These are phyloP conservation scores for Cephus cinctus DNA, from an alignment of 1,140 invertebrate genomes.

Conservation along the genomic window DNA sequence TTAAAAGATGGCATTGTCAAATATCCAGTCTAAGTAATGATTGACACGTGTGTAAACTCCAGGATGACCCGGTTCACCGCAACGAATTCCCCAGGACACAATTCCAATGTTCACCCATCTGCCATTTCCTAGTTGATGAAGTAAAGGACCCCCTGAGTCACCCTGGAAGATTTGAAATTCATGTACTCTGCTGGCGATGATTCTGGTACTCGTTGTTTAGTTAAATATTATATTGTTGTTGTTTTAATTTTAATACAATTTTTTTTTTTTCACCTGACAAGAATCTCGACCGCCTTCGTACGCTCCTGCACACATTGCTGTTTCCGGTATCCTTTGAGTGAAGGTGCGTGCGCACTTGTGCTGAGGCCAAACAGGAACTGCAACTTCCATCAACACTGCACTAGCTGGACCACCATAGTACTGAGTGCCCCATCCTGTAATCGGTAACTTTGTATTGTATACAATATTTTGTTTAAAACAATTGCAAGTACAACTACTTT, in stretches of 20 bases:
- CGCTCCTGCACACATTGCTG: constrained; percentile 70
- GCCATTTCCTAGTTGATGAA: constrained; percentile 67
- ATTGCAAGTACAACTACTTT: constrained; percentile 11
- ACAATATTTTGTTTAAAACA: constrained; percentile 2
- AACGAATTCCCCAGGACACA: constrained; percentile 77
- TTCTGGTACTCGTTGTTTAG: too few relatives aligned
- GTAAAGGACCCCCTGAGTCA: constrained; percentile 81
- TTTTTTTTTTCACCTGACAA: constrained; percentile 65
- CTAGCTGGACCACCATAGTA: constrained; percentile 69
- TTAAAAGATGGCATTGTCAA: constrained; percentile 62
- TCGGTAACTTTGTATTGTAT: not conserved
- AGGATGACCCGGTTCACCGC: constrained; percentile 66
- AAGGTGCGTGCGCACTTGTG: constrained; percentile 66
- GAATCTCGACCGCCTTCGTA: constrained; percentile 73
- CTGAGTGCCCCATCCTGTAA: constrained; percentile 70
- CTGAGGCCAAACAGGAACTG: constrained; percentile 79
- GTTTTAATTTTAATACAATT: too few relatives aligned
- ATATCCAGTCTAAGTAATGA: constrained; percentile 73
- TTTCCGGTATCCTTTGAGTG: constrained; percentile 63
- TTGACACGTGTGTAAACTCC: constrained; percentile 73
- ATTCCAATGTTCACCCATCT: constrained; percentile 79
- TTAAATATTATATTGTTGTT: too few relatives aligned
- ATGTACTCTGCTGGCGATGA: not conserved
- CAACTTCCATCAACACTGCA: constrained; percentile 71
- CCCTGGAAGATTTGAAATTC: constrained; percentile 58